Conservation (phyloP, 1,140 invertebrate genomes). For the Bombus confusus region DNA sequence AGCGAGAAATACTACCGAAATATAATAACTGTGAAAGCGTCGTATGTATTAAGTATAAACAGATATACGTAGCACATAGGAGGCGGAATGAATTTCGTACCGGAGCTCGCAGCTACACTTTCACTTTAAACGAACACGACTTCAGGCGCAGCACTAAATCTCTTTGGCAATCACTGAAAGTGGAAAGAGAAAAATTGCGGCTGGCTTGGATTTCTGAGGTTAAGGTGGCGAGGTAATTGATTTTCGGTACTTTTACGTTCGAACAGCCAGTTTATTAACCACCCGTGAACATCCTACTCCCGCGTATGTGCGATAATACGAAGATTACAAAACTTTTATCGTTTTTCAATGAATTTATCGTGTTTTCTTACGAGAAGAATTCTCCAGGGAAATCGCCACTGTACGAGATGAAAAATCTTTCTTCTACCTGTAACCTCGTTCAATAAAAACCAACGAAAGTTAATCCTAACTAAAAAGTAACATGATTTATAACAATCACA, state of each 20-base stretch:
- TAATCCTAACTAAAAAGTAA: too few relatives aligned
- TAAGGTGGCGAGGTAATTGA: conserved; percentile 61
- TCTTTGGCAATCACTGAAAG: conserved; percentile 75
- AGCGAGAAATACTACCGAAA: background rate
- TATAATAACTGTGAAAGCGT: conserved; percentile 4
- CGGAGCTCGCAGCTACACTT: conserved; percentile 46
- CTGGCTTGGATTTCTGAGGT: conserved; percentile 60
- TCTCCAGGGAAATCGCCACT: background rate
- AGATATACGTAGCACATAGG: background rate
- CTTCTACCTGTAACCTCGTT: background rate
- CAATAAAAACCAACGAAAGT: too few relatives aligned
- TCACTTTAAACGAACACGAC: conserved; percentile 54
- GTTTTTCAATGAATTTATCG: background rate
- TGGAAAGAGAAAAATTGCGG: conserved; percentile 69
- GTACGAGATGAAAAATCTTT: background rate
- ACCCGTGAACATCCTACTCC: background rate
- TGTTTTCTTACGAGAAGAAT: background rate
- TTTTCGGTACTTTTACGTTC: conserved; percentile 53
- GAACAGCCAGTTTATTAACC: conserved; percentile 47
- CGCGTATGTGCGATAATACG: background rate
- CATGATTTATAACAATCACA: background rate
- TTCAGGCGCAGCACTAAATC: conserved; percentile 70
- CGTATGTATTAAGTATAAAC: conserved; percentile 19
- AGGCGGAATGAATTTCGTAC: conserved; percentile 60
- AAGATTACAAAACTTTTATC: background rate